phyloP scores from a whole-genome alignment of 2,113 vertebrate species.

The Semicossyphus pulcher region DNA sequence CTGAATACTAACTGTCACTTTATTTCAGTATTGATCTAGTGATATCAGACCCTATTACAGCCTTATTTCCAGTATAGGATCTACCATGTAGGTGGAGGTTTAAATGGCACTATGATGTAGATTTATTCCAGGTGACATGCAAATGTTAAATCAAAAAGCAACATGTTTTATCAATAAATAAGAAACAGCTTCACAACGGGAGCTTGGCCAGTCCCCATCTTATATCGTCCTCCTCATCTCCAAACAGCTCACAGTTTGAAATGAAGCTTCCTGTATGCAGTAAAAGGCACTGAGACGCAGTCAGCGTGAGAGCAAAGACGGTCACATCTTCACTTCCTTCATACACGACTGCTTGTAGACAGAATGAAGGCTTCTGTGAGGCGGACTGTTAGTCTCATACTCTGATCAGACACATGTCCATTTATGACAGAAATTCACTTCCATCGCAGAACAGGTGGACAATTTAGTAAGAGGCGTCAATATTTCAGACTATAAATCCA shows the following conservation, averaged over 20 bases:
- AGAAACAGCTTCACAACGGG: not conserved
- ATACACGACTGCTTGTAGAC: constrained; percentile 2
- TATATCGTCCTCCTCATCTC: not conserved
- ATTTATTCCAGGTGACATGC: constrained; percentile 23
- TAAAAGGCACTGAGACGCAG: constrained; percentile 64
- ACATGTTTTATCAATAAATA: not conserved
- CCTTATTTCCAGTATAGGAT: constrained; percentile 15
- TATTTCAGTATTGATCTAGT: constrained; percentile 31
- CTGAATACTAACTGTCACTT: constrained; percentile 30
- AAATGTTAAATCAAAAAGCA: constrained; percentile 20
- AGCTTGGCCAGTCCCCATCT: not conserved
- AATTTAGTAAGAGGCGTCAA: not conserved
- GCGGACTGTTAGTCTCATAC: not conserved
- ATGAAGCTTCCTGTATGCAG: constrained; percentile 10
- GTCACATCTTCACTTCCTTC: constrained; percentile 12
- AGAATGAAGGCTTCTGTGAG: constrained; percentile 1
- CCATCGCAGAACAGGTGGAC: not conserved
- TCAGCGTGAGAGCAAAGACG: constrained; percentile 33
- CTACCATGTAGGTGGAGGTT: not conserved
- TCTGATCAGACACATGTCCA: not conserved
- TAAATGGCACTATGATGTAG: not conserved
- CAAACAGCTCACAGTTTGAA: constrained; percentile 11
- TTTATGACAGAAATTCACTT: not conserved
- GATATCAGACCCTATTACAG: constrained; percentile 15
- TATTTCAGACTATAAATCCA: not conserved